These are phyloP conservation scores for Thomomys bottae DNA, from an alignment of 2,113 vertebrate genomes.

Conservation along the genomic window DNA sequence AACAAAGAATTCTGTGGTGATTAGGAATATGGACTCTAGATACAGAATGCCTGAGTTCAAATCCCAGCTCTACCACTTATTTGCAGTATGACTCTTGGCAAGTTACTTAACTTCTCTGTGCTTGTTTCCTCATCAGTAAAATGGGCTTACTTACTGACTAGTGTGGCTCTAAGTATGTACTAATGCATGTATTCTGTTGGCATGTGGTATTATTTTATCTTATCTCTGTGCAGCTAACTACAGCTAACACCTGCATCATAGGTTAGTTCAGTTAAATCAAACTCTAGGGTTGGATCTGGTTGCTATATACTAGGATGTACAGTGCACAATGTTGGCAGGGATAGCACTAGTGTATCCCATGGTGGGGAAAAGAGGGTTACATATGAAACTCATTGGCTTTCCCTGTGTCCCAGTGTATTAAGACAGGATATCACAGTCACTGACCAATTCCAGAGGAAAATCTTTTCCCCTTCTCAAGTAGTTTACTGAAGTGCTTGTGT, in stretches of 20 bases:
- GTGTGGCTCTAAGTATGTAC: background rate
- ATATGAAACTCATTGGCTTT: background rate
- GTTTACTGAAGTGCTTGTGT: constrained; percentile 21
- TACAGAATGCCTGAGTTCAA: background rate
- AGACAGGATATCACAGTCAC: background rate
- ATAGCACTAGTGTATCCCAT: background rate
- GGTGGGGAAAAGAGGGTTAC: background rate
- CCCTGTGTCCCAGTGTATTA: background rate
- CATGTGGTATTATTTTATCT: background rate
- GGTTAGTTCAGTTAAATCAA: background rate
- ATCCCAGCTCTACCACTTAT: background rate
- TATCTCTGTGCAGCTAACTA: background rate
- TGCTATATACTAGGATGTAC: background rate
- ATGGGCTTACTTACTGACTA: background rate
- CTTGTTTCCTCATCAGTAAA: background rate
- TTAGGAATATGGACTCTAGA: background rate
- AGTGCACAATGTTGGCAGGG: background rate
- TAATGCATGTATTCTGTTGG: background rate
- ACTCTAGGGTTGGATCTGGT: background rate
- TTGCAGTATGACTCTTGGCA: background rate
- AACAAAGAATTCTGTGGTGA: background rate
- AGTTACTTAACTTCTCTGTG: background rate
- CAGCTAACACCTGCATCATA: background rate
- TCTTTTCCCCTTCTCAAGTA: constrained; percentile 15
- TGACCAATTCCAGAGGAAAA: constrained; percentile 36